Evolutionary conservation across 2,797 vertebrate genomes (phyloP).

Genomic region (Microctenopoma steveboyesi): DNA sequence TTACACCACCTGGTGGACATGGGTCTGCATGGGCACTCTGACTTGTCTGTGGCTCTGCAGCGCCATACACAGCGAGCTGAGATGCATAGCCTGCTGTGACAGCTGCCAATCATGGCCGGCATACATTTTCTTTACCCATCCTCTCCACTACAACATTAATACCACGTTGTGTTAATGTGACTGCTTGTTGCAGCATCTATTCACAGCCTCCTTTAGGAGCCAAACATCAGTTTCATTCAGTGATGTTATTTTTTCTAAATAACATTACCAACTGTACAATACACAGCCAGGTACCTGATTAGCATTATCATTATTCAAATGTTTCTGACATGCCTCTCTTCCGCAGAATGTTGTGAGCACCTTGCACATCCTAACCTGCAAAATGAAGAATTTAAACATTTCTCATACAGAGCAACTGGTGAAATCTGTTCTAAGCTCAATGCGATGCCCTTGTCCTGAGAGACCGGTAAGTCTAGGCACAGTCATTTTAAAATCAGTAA

Average conservation of each 20-base stretch:
- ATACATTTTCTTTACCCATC: too few relatives aligned
- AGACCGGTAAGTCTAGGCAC: slow-evolving; percentile 49
- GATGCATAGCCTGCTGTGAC: too few relatives aligned
- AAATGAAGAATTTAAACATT: slow-evolving; percentile 32
- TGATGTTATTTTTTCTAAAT: background rate
- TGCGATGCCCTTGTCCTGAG: slow-evolving; percentile 26
- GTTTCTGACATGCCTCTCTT: slow-evolving; percentile 2
- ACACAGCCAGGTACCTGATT: background rate
- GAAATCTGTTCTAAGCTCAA: background rate
- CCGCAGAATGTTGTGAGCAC: slow-evolving; percentile 41
- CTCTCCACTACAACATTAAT: too few relatives aligned
- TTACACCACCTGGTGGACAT: too few relatives aligned
- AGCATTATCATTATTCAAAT: background rate
- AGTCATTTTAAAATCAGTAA: background rate
- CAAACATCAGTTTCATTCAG: too few relatives aligned
- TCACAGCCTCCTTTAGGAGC: too few relatives aligned
- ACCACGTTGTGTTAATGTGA: background rate
- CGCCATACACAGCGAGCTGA: too few relatives aligned
- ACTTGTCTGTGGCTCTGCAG: too few relatives aligned
- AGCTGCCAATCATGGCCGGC: too few relatives aligned
- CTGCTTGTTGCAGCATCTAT: background rate
- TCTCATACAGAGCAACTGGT: rapidly evolving
- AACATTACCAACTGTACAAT: background rate
- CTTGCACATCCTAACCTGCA: slow-evolving; percentile 54
- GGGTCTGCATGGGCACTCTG: too few relatives aligned